These are phyloP conservation scores for Xiphorhynchus elegans DNA, from an alignment of 2,113 vertebrate species.

Conservation along the genomic window DNA sequence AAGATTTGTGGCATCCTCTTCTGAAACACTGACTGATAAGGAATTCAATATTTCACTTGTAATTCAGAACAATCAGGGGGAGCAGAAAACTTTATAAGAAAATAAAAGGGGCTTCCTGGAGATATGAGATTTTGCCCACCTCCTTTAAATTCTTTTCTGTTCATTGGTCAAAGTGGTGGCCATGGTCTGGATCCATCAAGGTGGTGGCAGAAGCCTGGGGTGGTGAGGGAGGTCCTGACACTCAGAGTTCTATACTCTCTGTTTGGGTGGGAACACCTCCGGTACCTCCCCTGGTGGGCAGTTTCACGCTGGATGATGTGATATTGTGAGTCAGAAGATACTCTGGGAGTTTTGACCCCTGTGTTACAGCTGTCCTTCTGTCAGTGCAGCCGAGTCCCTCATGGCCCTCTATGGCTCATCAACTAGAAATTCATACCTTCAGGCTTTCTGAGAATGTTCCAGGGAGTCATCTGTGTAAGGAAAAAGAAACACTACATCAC, in stretches of 20 bases:
- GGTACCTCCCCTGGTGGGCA: background rate
- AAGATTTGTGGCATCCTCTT: background rate
- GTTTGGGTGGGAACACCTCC: background rate
- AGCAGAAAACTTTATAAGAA: background rate
- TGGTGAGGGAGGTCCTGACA: background rate
- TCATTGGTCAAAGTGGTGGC: background rate
- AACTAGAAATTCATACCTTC: background rate
- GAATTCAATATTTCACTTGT: background rate
- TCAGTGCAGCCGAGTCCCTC: background rate
- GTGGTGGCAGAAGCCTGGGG: background rate
- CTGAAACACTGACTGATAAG: background rate
- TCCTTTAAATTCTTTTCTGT: background rate
- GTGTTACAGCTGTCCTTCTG: background rate
- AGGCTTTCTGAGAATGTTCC: background rate
- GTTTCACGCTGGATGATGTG: background rate
- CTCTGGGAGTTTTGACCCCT: background rate
- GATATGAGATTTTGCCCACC: rapidly evolving
- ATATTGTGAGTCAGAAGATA: background rate
- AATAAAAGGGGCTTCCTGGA: background rate
- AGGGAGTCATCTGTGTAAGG: background rate
- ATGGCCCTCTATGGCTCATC: background rate
- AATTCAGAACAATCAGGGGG: background rate
- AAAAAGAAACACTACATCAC: background rate
- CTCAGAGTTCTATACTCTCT: background rate
- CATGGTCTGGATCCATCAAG: background rate